Evolutionary conservation across 2,888 invertebrate species (phyloP), one percentile per base, ranked within the genome.

Genomic region (Proisotoma minuta): DNA sequence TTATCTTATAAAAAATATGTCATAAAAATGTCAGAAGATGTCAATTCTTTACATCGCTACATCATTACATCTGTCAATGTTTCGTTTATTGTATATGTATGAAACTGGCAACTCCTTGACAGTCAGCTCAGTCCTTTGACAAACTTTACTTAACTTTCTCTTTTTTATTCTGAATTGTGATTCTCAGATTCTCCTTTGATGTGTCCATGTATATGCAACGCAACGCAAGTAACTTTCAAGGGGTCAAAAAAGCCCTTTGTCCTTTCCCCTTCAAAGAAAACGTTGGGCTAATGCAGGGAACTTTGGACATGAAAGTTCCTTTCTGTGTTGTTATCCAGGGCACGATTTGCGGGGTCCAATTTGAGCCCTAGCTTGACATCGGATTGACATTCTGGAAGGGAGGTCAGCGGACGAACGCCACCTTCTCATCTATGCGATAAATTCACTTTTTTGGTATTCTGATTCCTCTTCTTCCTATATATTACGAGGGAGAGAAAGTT

Each of bases 371-470:
- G 70, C 70, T 73, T 73, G 73, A 73, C 73, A 73, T 71, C 71
- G 68, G 73, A 71, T 73, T 73, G 73, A 73, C 73, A 71, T 73
- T 72, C 71, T 67, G 73, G 63, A 65, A 70, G 73, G 68, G 71
- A 72, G 73, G 73, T 73, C 73, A 73, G 68, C 68, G 65, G 15
- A 15, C 63, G 8, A 34, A 8, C 34, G 15, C 34, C 15, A 15
- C 34, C 34, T 34, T 15, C 34, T 34, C 34, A 8, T 34, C 34
- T 15, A n/a, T n/a, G n/a, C n/a, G n/a, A n/a, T n/a, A n/a, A n/a
- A n/a, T n/a, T 3, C 40, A 23, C 58, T 61, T 50, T 49, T 67
- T 57, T 62, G 34, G 52, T 65, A 68, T 68, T 65, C 64, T 54
- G 54, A 54, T 54, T 54, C 54, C n/a, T 22, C 20, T 10, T 5